These are phyloP conservation scores for Prunella strophiata DNA, from an alignment of 2,797 vertebrate genomes.

Conservation along the genomic window DNA sequence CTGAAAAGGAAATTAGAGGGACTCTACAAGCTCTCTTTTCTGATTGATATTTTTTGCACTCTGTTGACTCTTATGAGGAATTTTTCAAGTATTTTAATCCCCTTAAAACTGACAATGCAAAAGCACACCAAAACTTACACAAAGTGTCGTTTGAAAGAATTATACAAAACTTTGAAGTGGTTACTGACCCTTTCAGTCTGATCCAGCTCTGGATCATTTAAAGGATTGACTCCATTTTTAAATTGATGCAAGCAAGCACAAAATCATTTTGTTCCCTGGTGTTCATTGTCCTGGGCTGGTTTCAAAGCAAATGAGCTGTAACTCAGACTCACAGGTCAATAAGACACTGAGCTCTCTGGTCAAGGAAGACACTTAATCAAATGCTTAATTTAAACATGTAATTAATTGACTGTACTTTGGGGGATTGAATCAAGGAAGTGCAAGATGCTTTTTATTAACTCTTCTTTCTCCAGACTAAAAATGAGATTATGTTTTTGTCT, in stretches of 20 bases:
- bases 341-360: neutral
- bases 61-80: neutral
- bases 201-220: neutral
- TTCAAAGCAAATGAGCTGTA: conserved; percentile 22
- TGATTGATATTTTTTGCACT: neutral
- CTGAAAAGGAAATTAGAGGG: neutral
- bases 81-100: neutral
- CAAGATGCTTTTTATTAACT: neutral
- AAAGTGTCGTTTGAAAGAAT: neutral
- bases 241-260: neutral
- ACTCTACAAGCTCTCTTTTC: neutral
- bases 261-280: neutral
- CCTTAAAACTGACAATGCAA: neutral
- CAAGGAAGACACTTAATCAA: conserved; percentile 11
- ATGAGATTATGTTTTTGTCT: neutral
- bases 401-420: neutral
- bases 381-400: neutral
- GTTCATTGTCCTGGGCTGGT: neutral
- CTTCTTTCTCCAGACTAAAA: neutral
- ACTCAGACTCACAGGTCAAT: conserved; percentile 1
- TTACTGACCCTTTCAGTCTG: neutral
- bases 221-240: neutral
- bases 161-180: neutral
- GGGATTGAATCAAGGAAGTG: neutral
- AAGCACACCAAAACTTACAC: neutral